These are phyloP conservation scores for Nemotelus nigrinus DNA, from an alignment of 2,888 invertebrate species.

Conservation along the genomic window DNA sequence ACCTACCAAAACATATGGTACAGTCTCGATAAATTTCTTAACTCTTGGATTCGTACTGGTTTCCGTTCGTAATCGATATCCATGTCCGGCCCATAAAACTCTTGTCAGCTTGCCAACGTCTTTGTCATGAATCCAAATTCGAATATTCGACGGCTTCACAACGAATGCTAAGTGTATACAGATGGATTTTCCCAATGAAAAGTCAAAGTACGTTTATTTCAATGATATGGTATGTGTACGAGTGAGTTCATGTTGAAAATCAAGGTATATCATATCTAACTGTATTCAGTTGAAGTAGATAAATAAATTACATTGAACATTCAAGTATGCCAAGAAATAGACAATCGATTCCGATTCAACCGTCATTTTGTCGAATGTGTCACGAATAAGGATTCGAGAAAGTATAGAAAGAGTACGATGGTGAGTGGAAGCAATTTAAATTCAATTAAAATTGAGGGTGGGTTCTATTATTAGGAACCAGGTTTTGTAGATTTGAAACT, in stretches of 20 bases:
- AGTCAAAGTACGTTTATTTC: background rate
- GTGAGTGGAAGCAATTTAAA: slow-evolving; percentile 33
- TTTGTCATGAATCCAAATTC: slow-evolving; percentile 95
- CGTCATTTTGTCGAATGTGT: background rate
- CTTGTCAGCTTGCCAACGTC: slow-evolving; percentile 87
- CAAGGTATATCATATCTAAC: no score
- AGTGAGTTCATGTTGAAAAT: no score
- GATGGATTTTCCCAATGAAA: no score
- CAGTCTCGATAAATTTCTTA: slow-evolving; percentile 87
- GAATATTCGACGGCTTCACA: slow-evolving; percentile 86
- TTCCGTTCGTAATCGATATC: slow-evolving; percentile 81
- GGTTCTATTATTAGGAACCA: slow-evolving; percentile 25
- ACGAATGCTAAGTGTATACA: slow-evolving; percentile 71
- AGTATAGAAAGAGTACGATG: background rate
- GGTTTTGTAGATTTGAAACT: background rate
- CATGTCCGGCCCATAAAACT: slow-evolving; percentile 91
- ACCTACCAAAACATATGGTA: slow-evolving; percentile 90
- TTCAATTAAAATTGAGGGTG: slow-evolving; percentile 28
- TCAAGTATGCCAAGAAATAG: background rate
- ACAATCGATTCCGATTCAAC: background rate
- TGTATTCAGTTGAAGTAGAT: no score
- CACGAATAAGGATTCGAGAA: background rate
- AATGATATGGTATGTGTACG: background rate
- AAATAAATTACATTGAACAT: no score
- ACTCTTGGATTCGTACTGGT: slow-evolving; percentile 86